Evolutionary conservation across 2,113 vertebrate species (phyloP).

Genomic region (Glaucidium brasilianum): DNA sequence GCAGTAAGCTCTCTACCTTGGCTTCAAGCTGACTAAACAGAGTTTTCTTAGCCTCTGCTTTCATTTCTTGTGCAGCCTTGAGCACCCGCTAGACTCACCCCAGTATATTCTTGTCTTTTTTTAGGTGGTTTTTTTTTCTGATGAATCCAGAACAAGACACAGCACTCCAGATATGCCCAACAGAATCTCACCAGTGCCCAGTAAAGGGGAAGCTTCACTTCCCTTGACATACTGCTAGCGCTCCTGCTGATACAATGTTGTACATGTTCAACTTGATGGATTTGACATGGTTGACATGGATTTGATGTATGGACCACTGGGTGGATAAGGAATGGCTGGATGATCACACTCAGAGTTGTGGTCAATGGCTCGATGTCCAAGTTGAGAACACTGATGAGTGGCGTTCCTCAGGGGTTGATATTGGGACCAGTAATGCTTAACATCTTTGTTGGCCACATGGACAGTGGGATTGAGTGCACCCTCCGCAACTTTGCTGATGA

Average conservation of each 20-base stretch:
- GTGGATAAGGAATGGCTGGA: too few species aligned
- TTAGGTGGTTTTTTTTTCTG: background rate
- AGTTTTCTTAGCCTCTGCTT: background rate
- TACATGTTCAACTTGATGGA: background rate
- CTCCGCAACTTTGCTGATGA: too few species aligned
- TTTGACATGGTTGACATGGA: too few species aligned
- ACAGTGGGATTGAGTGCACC: too few species aligned
- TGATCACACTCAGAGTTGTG: too few species aligned
- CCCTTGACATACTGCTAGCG: background rate
- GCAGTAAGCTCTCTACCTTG: background rate
- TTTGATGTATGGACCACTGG: too few species aligned
- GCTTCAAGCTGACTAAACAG: background rate
- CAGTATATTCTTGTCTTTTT: background rate
- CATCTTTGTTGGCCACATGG: too few species aligned
- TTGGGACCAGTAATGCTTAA: too few species aligned
- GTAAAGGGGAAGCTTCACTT: background rate
- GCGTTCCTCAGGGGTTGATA: too few species aligned
- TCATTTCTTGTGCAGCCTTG: background rate
- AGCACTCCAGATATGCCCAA: background rate
- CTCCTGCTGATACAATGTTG: background rate
- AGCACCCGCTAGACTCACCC: background rate
- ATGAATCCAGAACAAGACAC: background rate
- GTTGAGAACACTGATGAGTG: too few species aligned
- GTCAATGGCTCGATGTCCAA: too few species aligned
- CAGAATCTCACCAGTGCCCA: background rate